Evolutionary conservation across 2,888 invertebrate genomes (phyloP), one percentile per base, ranked within the genome.

Genomic region (Magallana nippona): DNA sequence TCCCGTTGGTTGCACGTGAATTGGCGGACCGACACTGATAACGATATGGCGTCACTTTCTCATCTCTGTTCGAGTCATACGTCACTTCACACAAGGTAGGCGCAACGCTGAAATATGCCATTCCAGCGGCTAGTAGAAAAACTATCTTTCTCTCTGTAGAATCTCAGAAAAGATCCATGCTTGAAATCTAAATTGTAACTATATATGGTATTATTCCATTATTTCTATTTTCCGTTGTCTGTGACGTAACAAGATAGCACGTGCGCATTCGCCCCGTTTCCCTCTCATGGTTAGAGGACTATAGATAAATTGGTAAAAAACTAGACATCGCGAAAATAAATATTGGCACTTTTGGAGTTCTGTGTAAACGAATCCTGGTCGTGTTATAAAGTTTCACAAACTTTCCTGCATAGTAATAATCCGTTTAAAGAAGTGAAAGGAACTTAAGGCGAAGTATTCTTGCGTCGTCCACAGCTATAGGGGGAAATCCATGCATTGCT

Each of bases 51-150:
- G 89, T 89, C n/a, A 87, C 84, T 56, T 88, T 83, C 58, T 89
- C 87, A 56, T 88, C 89, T n/a, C 85, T 87, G 32, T 89, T 89
- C 81, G 88, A 86, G 87, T 90, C 89, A 84, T 91, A 91, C 55
- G 89, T 88, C 82, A 91, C 88, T 87, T 91, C 91, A 87, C 90
- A 91, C 78, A 89, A 86, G 32, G 90, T 89, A 44, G 89, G 84
- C 22, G 85, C 80, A 19, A 79, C 71, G 78, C 62, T 80, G 44
- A 84, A 85, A 32, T 71, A 79, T 10, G 86, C 83, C 87, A 87
- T 87, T 71, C 32, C 19, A 71, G 32, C 27, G 10, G 11, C 10
- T 1, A 11, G 10, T 27, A 13, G 11, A 60, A 60, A 22, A 22
- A 8, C 27, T 2, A 22, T 27, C 63, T 13, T 15, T 11, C 22